Conservation (phyloP, 1,140 invertebrate genomes). For the Drosophila bipectinata region DNA sequence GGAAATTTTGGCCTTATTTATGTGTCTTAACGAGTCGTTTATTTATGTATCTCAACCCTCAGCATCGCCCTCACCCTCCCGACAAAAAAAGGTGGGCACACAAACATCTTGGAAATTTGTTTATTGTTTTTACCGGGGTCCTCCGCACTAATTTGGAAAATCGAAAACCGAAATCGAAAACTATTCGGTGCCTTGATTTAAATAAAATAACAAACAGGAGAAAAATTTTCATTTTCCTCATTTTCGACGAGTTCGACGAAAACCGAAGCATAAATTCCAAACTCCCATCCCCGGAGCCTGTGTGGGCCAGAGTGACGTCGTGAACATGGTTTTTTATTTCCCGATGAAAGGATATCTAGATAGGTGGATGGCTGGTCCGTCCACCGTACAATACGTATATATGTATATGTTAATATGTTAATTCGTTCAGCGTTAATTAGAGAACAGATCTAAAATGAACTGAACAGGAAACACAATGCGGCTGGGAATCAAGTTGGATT, state of each 20-base stretch:
- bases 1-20: constrained; percentile 78
- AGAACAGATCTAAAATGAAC: constrained; percentile 14
- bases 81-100: constrained; percentile 51
- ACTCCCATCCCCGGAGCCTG: constrained; percentile 6
- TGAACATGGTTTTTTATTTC: constrained; percentile 74
- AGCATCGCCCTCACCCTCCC: constrained; percentile 24
- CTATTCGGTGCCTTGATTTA: constrained; percentile 75
- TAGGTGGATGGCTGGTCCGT: not conserved
- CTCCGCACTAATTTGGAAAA: constrained; percentile 58
- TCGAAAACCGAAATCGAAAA: constrained; percentile 37
- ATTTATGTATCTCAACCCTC: constrained; percentile 71
- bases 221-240: constrained; percentile 29
- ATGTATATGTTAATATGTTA: constrained; percentile 61
- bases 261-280: constrained; percentile 70
- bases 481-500: constrained; percentile 15
- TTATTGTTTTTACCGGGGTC: constrained; percentile 69
- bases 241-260: constrained; percentile 49
- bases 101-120: constrained; percentile 71
- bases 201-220: constrained; percentile 61
- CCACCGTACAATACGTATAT: not conserved
- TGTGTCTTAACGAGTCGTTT: constrained; percentile 80
- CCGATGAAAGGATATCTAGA: constrained; percentile 55
- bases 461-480: constrained; percentile 18
- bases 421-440: constrained; percentile 67
- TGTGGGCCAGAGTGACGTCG: constrained; percentile 52